Conservation (phyloP, 1,140 invertebrate genomes). For the Zaprionus gabonicus region DNA sequence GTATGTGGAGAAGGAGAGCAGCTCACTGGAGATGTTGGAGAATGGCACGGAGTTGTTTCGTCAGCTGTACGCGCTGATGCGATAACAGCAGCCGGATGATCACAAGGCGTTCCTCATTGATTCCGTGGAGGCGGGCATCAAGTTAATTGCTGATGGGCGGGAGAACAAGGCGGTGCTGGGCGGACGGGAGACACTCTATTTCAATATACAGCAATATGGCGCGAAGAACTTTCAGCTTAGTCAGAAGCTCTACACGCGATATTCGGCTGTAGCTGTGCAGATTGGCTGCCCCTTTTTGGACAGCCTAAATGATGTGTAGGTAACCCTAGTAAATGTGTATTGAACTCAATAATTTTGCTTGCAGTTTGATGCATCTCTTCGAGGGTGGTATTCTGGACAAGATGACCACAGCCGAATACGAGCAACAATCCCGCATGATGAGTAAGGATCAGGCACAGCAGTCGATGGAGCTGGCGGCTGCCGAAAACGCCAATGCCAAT, state of each 20-base stretch:
- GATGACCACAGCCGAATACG: slow-evolving; percentile 89
- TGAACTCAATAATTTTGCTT: not conserved
- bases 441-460: slow-evolving; percentile 66
- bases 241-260: slow-evolving; percentile 89
- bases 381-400: slow-evolving; percentile 89
- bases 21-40: slow-evolving; percentile 88
- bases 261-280: slow-evolving; percentile 90
- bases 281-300: slow-evolving; percentile 89
- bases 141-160: slow-evolving; percentile 86
- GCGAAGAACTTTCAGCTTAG: slow-evolving; percentile 89
- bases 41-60: slow-evolving; percentile 90
- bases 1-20: slow-evolving; percentile 89
- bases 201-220: slow-evolving; percentile 88
- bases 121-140: slow-evolving; percentile 88
- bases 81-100: slow-evolving; percentile 84
- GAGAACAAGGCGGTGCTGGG: slow-evolving; percentile 87
- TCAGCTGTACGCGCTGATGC: slow-evolving; percentile 88
- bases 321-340: slow-evolving; percentile 25
- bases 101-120: slow-evolving; percentile 85
- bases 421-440: slow-evolving; percentile 86
- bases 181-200: slow-evolving; percentile 89
- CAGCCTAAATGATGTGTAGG: slow-evolving; percentile 89
- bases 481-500: slow-evolving; percentile 55
- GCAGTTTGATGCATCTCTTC: slow-evolving; percentile 88
- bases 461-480: slow-evolving; percentile 54